Conservation (phyloP, 2,888 invertebrate species). For the Axea sp. region DNA sequence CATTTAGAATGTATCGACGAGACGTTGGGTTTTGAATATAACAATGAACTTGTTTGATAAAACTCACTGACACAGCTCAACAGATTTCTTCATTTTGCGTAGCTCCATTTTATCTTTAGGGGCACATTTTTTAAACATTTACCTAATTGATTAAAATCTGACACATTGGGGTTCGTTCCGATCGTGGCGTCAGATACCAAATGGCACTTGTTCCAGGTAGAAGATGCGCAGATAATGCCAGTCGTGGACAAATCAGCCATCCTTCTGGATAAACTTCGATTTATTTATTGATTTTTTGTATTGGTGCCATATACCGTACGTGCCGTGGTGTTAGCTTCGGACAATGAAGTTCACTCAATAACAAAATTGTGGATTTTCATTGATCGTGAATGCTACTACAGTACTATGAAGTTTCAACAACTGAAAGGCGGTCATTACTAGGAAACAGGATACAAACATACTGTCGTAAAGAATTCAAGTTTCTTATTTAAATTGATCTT, state of each 20-base stretch:
- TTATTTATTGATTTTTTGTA: constrained; percentile 16
- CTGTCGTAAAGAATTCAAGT: constrained; percentile 29
- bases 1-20: no score
- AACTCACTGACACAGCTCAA: no score
- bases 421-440: constrained; percentile 22
- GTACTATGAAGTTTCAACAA: constrained; percentile 35
- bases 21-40: no score
- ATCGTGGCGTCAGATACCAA: constrained; percentile 12
- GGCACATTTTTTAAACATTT: background rate
- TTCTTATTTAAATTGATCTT: constrained; percentile 31
- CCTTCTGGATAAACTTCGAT: constrained; percentile 10
- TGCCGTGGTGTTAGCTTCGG: constrained; percentile 9
- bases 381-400: constrained; percentile 17
- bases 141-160: constrained; percentile 1
- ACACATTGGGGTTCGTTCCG: background rate
- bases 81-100: no score
- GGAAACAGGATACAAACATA: constrained; percentile 26
- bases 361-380: constrained; percentile 34
- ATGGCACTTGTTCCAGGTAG: constrained; percentile 11
- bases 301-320: constrained; percentile 2
- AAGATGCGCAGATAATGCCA: constrained; percentile 12
- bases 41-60: no score
- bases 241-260: constrained; percentile 13
- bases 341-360: constrained; percentile 29
- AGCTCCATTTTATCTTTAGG: no score